A percentile compares a stretch with the other conserved stretches of the same genome.
Conservation (phyloP, 2,888 invertebrate genomes). For the Philhelius pedissequus region DNA sequence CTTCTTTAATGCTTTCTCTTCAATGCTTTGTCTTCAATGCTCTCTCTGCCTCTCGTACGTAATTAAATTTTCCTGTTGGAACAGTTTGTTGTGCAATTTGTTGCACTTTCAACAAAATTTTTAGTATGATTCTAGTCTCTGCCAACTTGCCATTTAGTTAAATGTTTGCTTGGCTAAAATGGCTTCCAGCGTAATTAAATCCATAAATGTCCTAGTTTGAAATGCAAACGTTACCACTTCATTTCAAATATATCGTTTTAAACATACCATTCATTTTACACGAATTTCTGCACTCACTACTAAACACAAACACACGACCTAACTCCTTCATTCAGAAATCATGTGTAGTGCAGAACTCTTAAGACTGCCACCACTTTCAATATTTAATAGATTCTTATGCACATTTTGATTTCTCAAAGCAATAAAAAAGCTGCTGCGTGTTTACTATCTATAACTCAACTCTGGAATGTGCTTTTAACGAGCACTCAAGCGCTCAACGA, state of each 20-base stretch:
- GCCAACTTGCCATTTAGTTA: too few relatives aligned
- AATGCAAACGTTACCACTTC: neutral
- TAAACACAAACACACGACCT: neutral
- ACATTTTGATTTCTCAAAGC: slow-evolving; percentile 33
- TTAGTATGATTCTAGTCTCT: too few relatives aligned
- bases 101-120: too few relatives aligned
- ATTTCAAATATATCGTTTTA: too few relatives aligned
- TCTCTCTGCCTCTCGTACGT: too few relatives aligned
- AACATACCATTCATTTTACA: too few relatives aligned
- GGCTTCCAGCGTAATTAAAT: neutral
- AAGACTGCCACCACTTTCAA: neutral
- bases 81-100: too few relatives aligned
- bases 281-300: neutral
- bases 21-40: too few relatives aligned
- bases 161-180: too few relatives aligned
- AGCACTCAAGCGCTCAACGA: slow-evolving; percentile 39
- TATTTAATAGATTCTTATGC: slow-evolving; percentile 18
- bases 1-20: too few relatives aligned
- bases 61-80: too few relatives aligned
- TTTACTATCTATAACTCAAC: slow-evolving; percentile 10
- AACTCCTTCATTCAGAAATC: neutral
- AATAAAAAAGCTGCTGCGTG: slow-evolving; percentile 12
- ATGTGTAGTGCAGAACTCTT: neutral
- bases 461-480: slow-evolving; percentile 37
- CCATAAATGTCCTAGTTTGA: neutral